phyloP scores from a whole-genome alignment of 2,797 vertebrate species.

The Platyrinchus mystaceus region DNA sequence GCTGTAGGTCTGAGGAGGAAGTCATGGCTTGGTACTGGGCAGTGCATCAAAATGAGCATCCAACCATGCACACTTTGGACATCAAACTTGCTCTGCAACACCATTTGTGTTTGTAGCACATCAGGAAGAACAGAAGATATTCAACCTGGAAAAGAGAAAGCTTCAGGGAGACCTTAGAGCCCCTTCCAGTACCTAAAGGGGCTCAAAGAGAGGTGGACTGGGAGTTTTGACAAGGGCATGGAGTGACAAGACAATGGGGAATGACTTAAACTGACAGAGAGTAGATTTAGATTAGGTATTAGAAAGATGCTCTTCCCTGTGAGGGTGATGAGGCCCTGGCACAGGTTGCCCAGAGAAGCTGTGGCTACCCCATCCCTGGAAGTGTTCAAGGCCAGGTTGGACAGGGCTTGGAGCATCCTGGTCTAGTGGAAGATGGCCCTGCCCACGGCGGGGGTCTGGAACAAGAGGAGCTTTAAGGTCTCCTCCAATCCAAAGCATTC shows the following conservation, averaged over 20 bases:
- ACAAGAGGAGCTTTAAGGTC: background rate
- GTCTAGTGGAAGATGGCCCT: background rate
- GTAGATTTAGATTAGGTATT: background rate
- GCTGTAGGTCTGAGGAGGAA: background rate
- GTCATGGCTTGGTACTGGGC: background rate
- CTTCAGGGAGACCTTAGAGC: background rate
- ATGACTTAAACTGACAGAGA: background rate
- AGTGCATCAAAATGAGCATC: background rate
- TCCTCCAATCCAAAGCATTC: background rate
- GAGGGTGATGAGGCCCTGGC: background rate
- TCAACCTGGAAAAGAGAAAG: background rate
- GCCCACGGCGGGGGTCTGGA: background rate
- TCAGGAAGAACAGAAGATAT: background rate
- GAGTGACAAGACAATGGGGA: background rate
- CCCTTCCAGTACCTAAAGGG: background rate
- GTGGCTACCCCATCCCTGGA: background rate
- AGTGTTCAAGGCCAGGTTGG: background rate
- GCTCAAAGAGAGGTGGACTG: background rate
- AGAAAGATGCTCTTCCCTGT: background rate
- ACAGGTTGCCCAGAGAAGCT: background rate
- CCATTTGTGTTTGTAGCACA: fast-evolving
- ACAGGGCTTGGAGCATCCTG: fast-evolving
- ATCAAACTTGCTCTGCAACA: background rate
- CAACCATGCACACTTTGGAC: fast-evolving
- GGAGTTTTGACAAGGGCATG: background rate